A percentile compares a stretch with the other conserved stretches of the same genome.
Conservation (phyloP, 1,140 invertebrate genomes). For the Plectus sambesii region DNA sequence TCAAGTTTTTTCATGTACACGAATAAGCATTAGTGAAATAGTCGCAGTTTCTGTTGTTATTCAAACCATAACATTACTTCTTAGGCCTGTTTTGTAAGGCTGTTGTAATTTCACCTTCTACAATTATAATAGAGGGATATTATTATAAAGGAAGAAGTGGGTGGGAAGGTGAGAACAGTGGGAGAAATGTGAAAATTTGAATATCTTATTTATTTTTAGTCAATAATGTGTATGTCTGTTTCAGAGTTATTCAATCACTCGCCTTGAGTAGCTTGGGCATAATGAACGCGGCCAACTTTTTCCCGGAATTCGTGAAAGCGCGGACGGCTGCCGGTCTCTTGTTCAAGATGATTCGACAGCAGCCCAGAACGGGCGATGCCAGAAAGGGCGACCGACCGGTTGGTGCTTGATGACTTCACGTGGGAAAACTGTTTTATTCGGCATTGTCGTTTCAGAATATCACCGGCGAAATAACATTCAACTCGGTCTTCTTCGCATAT, state of each 20-base stretch:
- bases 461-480: conserved; percentile 41
- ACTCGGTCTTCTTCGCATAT: conserved; percentile 47
- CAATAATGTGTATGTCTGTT: too few species aligned
- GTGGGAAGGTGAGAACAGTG: too few species aligned
- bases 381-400: conserved; percentile 19
- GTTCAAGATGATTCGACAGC: conserved; percentile 39
- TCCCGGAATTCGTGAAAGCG: conserved; percentile 48
- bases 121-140: too few species aligned
- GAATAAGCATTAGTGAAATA: too few species aligned
- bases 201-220: conserved; percentile 19
- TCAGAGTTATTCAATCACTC: conserved; percentile 17
- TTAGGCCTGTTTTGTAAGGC: too few species aligned
- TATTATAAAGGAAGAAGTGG: too few species aligned
- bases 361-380: conserved; percentile 44
- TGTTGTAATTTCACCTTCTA: too few species aligned
- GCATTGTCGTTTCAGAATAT: conserved; percentile 17
- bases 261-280: conserved; percentile 3
- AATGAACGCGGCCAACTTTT: conserved; percentile 37
- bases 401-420: background rate
- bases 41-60: too few species aligned
- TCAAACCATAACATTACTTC: too few species aligned
- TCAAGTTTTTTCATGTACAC: too few species aligned
- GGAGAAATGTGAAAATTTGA: too few species aligned
- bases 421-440: conserved; percentile 7
- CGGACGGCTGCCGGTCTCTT: conserved; percentile 43